Base-by-base conservation (phyloP, 2,888 invertebrate species). In the Nasonovia ribisnigri region DNA sequence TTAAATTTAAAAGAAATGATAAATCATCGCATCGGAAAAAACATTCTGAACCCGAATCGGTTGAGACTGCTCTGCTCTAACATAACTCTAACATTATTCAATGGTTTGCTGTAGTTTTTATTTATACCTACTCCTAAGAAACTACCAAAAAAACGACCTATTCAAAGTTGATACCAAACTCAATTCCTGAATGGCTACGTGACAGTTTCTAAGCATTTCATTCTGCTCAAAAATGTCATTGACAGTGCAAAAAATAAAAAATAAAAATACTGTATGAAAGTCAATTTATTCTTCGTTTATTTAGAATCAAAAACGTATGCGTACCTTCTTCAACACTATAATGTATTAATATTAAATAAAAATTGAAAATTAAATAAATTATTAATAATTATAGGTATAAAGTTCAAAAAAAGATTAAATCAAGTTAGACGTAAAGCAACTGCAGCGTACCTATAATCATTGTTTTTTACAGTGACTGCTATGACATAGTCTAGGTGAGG, bases 151-250 rank as follows among this genome's bases (percentile, higher is more conserved):
- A 77, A 77, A 77, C 36, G 77, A 77, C 77, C 77, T 77, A 77
- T 77, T 77, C 77, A 77, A 36, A 36, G 77, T 20, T 36, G 36
- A 77, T 36, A 8, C 36, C 20, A 36, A 42, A 77, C 77, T 77
- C 77, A 36, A 77, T 77, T 36, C 20, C 77, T 77, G 77, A 77
- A 77, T 77, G 77, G 77, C 77, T 77, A 77, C 36, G 20, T 36
- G 77, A 77, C 77, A 77, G 77, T 77, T 77, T 77, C 36, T 20
- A 36, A 77, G 77, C 77, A 77, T 77, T 54, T 77, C 36, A 77
- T 36, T 77, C 36, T 36, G 36, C 36, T 77, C 36, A 36, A 42
- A 36, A 77, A 77, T 77, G 36, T 77, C 36, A 77, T 3, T 8
- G 36, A 42, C 36, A 77, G 36, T 8, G 8, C 8, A 77, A 77